Base-by-base conservation (phyloP, 2,888 invertebrate species). In the Odontomyia ornata region DNA sequence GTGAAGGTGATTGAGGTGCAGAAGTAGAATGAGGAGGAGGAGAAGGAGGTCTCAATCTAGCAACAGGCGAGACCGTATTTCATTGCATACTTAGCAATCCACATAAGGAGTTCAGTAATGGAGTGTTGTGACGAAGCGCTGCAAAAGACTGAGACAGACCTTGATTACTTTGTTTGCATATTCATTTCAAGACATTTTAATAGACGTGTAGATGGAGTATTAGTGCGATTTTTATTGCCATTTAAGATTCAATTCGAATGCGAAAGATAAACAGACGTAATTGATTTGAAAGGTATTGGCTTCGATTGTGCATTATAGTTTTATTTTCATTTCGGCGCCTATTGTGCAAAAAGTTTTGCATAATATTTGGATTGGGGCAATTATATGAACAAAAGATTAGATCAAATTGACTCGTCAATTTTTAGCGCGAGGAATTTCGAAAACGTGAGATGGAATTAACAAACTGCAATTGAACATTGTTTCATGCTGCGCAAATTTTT, bases 91-190 rank as follows among this genome's bases (percentile, higher is more conserved):
- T 52, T 15, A 52, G 15, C 15, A 9, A 52, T 52, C 36, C 36
- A 9, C 36, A 9, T 5, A 36, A 36, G 52, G n/a, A n/a, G 52
- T 15, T 15, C 52, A 13, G 13, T 18, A 52, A 13, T 18, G 5
- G 52, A 18, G 15, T 52, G 52, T n/a, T 52, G 52, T 9, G 52
- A 18, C 25, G 57, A 23, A 23, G 25, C 27, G 30, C 9, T 30
- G 30, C 64, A 30, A 27, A 15, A n/a, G 30, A 36, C 36, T 28
- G 64, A n/a, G 30, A 36, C 36, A 64, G 64, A 30, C 64, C 64
- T 64, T 64, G 64, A 64, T 64, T 64, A 30, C 64, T 27, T 30
- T 64, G 30, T 64, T 64, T 64, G 64, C 64, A 64, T 64, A 64
- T 30, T 28, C 30, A 27, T 28, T 64, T 28, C 30, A 18, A 30